Evolutionary conservation across 2,888 invertebrate species (phyloP), one percentile per base, ranked within the genome.

Genomic region (Brachycybe producta): DNA sequence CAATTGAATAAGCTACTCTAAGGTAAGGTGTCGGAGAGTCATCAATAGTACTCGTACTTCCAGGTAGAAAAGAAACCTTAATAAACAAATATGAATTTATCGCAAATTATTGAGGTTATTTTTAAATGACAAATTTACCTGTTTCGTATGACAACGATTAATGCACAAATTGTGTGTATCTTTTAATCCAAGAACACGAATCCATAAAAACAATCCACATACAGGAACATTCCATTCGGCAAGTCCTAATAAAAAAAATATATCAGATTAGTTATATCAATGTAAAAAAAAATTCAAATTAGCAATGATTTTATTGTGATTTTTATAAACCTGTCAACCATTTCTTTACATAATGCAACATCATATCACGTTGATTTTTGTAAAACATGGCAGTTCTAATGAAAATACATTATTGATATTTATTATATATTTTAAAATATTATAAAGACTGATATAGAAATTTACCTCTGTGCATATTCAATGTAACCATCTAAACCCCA

Each of bases 131-230:
- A 21, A 28, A 40, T 67, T 61, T 1, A 84, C 74, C 8, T 81
- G 76, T 51, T 79, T 77, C 48, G 74, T 70, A 21, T 79, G 64
- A 0, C 82, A 84, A 45, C 78, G 74, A 46, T 76, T 73, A 69
- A 77, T 75, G 13, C 84, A 76, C 77, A 85, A 77, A 51, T 78
- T 75, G 64, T 78, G 78, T 1, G 83, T 80, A 61, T 85, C 83
- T 2, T 73, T 67, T 0, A 85, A 72, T 0, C 75, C 79, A 3
- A 68, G 69, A 0, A 84, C 75, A 39, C 62, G 64, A n/a, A 66
- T 41, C 66, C 66, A 66, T 19, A 65, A 49, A 54, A 66, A 66
- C 66, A 65, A 78, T 0, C 85, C 85, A 2, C 80, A 84, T 3
- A 68, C 64, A 0, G 86, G 85, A 23, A 72, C 62, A 0, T 67